Base-by-base conservation (phyloP, 1,140 invertebrate genomes). In the Solenopsis invicta region DNA sequence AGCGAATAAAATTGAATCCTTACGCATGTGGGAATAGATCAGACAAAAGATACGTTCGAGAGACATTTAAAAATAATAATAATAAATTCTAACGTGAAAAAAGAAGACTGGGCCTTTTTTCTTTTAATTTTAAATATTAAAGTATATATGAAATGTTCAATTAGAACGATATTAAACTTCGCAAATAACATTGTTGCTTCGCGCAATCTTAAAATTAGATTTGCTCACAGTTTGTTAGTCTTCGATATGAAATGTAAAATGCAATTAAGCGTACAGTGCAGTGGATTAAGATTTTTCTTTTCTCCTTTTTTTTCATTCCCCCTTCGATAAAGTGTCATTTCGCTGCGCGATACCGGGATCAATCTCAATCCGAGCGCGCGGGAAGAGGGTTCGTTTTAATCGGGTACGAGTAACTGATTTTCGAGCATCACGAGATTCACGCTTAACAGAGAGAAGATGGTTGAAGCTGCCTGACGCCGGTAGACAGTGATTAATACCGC, bases 401-500 rank as follows among this genome's bases (percentile, higher is more conserved):
- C 91, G 89, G 86, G 71, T 84, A 75, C 45, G 54, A 76, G 84
- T 82, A 82, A 90, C 81, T 86, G 91, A 86, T 89, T 88, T 82
- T 85, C 64, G 71, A 67, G 66, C 87, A 91, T 56, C 91, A 88
- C 72, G 62, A 92, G 90, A 85, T 87, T 76, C 72, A 37, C 61
- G 74, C 66, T 86, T 88, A 69, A 54, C 45, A 56, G 66, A 88
- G 66, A 80, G 86, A 88, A 90, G 77, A 88, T 88, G 85, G 84
- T 81, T 81, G 87, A 77, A 74, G 62, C 85, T 77, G 78, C 80
- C 87, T 91, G 93, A 93, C 91, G 91, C 81, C 91, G 91, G 92
- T 88, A 95, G 94, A 95, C 94, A 94, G 94, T 95, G 94, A 95
- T 95, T 95, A 95, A 95, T 95, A 94, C 92, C 90, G 91, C 75